Evolutionary conservation across 2,113 vertebrate genomes (phyloP).

Genomic region (Theristicus caerulescens): DNA sequence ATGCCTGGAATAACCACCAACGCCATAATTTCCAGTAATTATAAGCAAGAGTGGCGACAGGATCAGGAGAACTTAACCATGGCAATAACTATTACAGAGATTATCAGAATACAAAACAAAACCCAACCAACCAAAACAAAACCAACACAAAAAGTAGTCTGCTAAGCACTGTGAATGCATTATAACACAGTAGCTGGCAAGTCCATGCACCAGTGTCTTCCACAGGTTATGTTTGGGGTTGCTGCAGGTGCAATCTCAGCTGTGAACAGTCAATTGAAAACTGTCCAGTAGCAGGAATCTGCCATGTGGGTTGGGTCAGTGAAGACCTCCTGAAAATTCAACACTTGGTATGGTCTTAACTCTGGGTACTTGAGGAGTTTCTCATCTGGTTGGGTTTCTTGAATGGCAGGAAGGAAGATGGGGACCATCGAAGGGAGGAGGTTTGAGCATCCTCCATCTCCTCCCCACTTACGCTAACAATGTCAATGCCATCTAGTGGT

Average conservation of each 20-base stretch:
- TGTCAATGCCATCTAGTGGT: constrained; percentile 43
- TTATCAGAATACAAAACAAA: neutral
- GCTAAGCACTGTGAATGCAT: neutral
- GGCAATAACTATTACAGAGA: neutral
- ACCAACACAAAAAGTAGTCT: neutral
- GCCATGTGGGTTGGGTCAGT: neutral
- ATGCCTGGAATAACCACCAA: neutral
- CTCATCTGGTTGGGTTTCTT: neutral
- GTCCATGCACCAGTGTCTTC: neutral
- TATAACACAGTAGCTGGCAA: neutral
- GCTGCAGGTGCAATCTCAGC: neutral
- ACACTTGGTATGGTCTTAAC: neutral
- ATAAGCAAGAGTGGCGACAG: neutral
- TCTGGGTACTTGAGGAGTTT: neutral
- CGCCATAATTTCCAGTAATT: neutral
- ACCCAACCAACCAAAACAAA: neutral
- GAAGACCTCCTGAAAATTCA: neutral
- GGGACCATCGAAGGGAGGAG: neutral
- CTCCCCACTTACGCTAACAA: neutral
- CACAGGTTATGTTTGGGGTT: neutral
- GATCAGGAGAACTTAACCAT: neutral
- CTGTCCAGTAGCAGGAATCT: neutral
- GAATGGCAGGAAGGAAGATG: neutral
- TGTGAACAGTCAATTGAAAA: neutral
- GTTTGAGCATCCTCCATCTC: neutral